Base-by-base conservation (phyloP, 2,797 vertebrate genomes). In the Sitta carolinensis region DNA sequence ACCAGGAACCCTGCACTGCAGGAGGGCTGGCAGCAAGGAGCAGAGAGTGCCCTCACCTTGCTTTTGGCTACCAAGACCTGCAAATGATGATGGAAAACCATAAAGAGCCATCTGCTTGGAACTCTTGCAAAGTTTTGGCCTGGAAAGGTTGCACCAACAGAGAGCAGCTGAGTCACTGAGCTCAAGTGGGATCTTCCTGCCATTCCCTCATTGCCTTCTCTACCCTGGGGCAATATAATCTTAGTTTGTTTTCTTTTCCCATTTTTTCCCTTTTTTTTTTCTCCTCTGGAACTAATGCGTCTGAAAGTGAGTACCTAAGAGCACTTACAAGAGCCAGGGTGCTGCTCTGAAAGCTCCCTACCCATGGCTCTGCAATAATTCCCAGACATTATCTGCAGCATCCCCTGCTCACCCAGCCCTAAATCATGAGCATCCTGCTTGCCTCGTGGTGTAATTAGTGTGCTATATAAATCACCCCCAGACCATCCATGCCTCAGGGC, bases 161-260 rank as follows among this genome's bases (percentile, higher is more conserved):
- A 84, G 85, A 95, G 83, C 78, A 95, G 95, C 95, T 96, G 93
- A 96, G 94, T 96, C 95, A 96, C 91, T 66, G 81, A 88, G 52
- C 86, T 77, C 75, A 87, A 74, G 57, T 32, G 32, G 83, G 84
- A 88, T 94, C 87, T 61, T 95, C 78, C 83, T 88, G 84, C 87
- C 86, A 84, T 90, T 90, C 83, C 84, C 85, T 77, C 80, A 84
- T 21, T 83, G 75, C 81, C 27, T 84, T 68, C 67, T 94, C 83
- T 95, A 74, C 84, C 90, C 68, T 68, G 78, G 93, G 88, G 95
- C 96, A 89, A 72, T 55, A 77, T 54, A 59, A n/a, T 58, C 70
- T 94, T 83, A 11, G 0, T 83, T 86, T 84, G 70, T 62, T 87
- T 92, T 30, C 25, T 59, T 68, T 59, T n/a, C 21, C 32, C 1